phyloP scores from a whole-genome alignment of 2,113 vertebrate genomes.

The Mesoclemmys tuberculata region DNA sequence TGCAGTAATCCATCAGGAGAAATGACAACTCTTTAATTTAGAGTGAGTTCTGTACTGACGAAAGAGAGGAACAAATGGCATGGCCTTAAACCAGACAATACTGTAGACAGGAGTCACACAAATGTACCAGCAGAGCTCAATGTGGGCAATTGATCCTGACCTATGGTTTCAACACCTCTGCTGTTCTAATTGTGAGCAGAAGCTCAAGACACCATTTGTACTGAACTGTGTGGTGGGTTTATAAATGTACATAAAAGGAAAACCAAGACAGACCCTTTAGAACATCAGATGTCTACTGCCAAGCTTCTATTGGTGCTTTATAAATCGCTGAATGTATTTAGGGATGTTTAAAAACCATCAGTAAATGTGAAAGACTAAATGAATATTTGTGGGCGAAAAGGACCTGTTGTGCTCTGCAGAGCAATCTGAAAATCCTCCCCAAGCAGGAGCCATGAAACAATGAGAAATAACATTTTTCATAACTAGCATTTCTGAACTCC shows the following conservation, averaged over 20 bases:
- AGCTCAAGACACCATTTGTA: background rate
- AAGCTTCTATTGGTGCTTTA: too few relatives aligned
- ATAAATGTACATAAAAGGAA: background rate
- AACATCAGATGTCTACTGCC: too few relatives aligned
- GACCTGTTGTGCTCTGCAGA: too few relatives aligned
- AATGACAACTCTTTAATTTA: background rate
- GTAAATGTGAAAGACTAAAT: too few relatives aligned
- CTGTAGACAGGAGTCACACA: accelerated
- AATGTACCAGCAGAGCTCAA: background rate
- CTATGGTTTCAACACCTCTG: background rate
- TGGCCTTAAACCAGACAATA: background rate
- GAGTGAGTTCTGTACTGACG: background rate
- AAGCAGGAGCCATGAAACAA: background rate
- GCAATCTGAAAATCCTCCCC: too few relatives aligned
- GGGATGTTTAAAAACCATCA: too few relatives aligned
- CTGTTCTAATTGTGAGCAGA: too few relatives aligned
- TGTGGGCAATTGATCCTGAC: accelerated
- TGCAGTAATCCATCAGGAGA: background rate
- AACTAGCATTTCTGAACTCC: too few relatives aligned
- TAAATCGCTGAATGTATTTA: too few relatives aligned
- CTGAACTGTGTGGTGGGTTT: accelerated
- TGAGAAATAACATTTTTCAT: background rate
- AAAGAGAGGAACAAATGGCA: background rate
- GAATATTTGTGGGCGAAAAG: too few relatives aligned
- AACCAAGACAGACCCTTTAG: background rate